Conservation (phyloP, 2,113 vertebrate genomes). For the Mormoops blainvillei region DNA sequence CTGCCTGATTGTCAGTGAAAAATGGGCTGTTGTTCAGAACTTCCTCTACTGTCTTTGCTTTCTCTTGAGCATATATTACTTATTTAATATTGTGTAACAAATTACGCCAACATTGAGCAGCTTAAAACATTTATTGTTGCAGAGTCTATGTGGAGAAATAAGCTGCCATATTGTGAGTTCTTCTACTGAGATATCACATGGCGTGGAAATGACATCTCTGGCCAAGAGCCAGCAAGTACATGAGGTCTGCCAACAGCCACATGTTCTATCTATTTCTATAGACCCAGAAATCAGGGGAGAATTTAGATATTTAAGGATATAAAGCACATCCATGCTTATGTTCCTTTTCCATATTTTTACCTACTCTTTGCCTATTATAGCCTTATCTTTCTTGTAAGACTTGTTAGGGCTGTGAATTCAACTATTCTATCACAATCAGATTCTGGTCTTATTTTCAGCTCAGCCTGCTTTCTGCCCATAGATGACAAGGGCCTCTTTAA, state of each 20-base stretch:
- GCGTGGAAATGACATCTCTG: neutral
- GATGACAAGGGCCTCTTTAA: neutral
- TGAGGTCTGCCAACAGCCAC: neutral
- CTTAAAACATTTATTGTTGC: neutral
- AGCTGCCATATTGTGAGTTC: neutral
- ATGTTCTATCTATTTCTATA: neutral
- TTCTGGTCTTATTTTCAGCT: neutral
- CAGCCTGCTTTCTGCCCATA: neutral
- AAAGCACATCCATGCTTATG: neutral
- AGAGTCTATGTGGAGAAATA: neutral
- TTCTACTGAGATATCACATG: neutral
- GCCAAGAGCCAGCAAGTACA: neutral
- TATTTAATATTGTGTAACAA: neutral
- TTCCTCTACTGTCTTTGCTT: neutral
- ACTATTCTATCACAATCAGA: neutral
- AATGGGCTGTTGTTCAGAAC: neutral
- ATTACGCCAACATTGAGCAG: neutral
- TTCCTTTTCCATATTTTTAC: neutral
- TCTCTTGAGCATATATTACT: neutral
- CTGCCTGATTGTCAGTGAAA: neutral
- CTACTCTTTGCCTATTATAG: neutral
- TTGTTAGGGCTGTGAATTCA: neutral
- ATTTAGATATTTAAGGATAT: neutral
- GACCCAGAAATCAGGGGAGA: neutral
- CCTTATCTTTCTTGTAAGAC: neutral